phyloP scores from a whole-genome alignment of 2,888 invertebrate genomes.

The Apodemia hepburni region DNA sequence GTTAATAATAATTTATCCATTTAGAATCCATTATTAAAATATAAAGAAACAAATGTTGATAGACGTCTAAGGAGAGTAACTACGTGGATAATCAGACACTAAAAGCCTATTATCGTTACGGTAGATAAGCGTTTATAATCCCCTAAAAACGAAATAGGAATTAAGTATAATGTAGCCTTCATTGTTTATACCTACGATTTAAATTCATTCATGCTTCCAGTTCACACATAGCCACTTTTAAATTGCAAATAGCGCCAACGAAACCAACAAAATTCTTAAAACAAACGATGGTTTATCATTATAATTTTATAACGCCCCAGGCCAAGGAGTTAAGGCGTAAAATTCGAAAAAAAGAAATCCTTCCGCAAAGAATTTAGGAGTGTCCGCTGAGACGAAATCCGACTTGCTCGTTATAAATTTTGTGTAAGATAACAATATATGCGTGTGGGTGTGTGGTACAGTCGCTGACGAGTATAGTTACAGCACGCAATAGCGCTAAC shows the following conservation, averaged over 20 bases:
- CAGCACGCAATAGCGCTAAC: slow-evolving; percentile 79
- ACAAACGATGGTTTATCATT: slow-evolving; percentile 55
- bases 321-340: slow-evolving; percentile 47
- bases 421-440: slow-evolving; percentile 76
- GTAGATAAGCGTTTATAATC: too few species aligned
- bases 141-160: too few species aligned
- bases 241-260: slow-evolving; percentile 37
- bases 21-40: too few species aligned
- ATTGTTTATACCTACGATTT: slow-evolving; percentile 1
- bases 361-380: slow-evolving; percentile 77
- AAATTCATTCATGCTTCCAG: slow-evolving; percentile 6
- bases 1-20: too few species aligned
- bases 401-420: slow-evolving; percentile 77
- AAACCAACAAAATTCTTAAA: slow-evolving; percentile 53
- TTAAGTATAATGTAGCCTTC: too few species aligned
- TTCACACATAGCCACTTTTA: slow-evolving; percentile 10
- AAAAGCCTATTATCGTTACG: too few species aligned
- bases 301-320: slow-evolving; percentile 60
- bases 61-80: too few species aligned
- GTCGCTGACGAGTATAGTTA: slow-evolving; percentile 77
- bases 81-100: too few species aligned
- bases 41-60: too few species aligned
- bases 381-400: slow-evolving; percentile 69
- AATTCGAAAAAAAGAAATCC: slow-evolving; percentile 60
- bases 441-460: slow-evolving; percentile 74